A percentile compares a stretch with the other conserved stretches of the same genome.
phyloP scores from a whole-genome alignment of 2,888 invertebrate species.

The Plebejus melissa region DNA sequence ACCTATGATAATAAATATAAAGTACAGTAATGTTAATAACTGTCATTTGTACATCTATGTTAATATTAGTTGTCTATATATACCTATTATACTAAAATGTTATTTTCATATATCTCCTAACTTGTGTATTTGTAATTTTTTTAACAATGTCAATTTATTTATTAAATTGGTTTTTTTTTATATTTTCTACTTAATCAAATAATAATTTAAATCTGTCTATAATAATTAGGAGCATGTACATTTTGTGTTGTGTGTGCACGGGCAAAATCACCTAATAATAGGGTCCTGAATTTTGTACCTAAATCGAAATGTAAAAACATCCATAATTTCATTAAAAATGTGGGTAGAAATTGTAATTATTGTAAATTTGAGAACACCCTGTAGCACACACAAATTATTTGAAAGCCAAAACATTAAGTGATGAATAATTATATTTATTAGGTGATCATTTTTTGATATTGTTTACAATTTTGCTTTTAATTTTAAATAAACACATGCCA shows the following conservation, averaged over 20 bases:
- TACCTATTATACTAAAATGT: constrained; percentile 59
- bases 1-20: constrained; percentile 69
- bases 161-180: constrained; percentile 36
- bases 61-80: constrained; percentile 58
- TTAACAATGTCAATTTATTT: constrained; percentile 35
- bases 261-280: constrained; percentile 10
- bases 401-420: constrained; percentile 76
- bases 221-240: constrained; percentile 59
- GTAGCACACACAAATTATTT: constrained; percentile 27
- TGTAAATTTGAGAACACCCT: neutral
- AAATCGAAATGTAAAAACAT: constrained; percentile 1
- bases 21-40: constrained; percentile 71
- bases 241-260: constrained; percentile 50
- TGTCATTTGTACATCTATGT: constrained; percentile 64
- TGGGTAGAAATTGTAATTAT: constrained; percentile 7
- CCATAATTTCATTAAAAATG: constrained; percentile 6
- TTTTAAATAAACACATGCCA: constrained; percentile 78
- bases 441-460: constrained; percentile 65
- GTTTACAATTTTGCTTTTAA: constrained; percentile 73
- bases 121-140: constrained; percentile 34
- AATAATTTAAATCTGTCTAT: constrained; percentile 48
- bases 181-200: constrained; percentile 45
- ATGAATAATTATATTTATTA: constrained; percentile 63
- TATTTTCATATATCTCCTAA: constrained; percentile 48
- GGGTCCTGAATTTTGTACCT: neutral